A percentile compares a stretch with the other conserved stretches of the same genome.
Conservation (phyloP, 2,888 invertebrate genomes). For the Syritta pipiens region DNA sequence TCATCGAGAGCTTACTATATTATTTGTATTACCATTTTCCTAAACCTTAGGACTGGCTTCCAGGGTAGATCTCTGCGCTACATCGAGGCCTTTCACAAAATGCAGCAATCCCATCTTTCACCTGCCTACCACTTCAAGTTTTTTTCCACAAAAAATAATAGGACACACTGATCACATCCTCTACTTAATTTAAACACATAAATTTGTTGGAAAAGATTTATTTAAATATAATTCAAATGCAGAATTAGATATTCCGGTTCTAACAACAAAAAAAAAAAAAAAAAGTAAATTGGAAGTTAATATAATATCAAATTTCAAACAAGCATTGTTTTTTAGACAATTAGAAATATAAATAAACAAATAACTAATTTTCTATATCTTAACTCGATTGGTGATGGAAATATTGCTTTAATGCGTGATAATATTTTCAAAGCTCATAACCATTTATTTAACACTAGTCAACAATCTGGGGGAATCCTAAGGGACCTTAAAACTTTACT, state of each 20-base stretch:
- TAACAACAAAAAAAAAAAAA: constrained; percentile 44
- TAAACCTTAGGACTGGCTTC: too few relatives aligned
- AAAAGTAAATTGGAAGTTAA: constrained; percentile 45
- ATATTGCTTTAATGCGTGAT: constrained; percentile 59
- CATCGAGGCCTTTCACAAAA: too few relatives aligned
- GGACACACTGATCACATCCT: not conserved
- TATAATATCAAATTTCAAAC: constrained; percentile 37
- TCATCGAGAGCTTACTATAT: too few relatives aligned
- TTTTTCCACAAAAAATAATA: not conserved
- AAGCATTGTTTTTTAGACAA: constrained; percentile 37
- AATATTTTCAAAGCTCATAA: constrained; percentile 35
- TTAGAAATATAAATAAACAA: constrained; percentile 21
- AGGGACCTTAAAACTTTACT: constrained; percentile 88
- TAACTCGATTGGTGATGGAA: constrained; percentile 43
- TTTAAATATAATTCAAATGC: constrained; percentile 44
- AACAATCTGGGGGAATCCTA: constrained; percentile 87
- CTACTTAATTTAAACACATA: not conserved
- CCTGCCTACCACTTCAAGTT: too few relatives aligned
- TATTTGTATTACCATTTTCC: too few relatives aligned
- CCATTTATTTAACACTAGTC: constrained; percentile 77
- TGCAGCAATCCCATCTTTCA: too few relatives aligned
- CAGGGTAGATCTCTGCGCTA: too few relatives aligned
- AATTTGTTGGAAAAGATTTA: constrained; percentile 49
- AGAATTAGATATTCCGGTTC: constrained; percentile 24
- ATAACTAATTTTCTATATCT: constrained; percentile 38